phyloP scores from a whole-genome alignment of 2,797 vertebrate species.

The Ctenopoma kingsleyae region DNA sequence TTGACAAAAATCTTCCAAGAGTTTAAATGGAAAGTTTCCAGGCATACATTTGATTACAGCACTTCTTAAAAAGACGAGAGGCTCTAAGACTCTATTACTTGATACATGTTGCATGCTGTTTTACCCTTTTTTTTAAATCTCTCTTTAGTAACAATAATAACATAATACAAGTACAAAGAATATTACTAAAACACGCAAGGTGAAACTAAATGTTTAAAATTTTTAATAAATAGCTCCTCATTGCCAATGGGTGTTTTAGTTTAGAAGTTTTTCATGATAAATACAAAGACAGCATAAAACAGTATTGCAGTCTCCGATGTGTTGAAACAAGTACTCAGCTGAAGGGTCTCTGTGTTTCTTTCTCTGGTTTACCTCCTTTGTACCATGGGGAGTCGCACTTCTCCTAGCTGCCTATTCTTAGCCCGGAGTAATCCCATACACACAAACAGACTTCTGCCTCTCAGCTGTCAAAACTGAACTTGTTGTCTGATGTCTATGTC shows the following conservation, averaged over 20 bases:
- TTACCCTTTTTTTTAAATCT: neutral
- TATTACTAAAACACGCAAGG: too few species aligned
- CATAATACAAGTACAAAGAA: neutral
- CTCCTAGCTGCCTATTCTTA: too few species aligned
- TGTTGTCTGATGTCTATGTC: neutral
- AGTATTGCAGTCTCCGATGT: too few species aligned
- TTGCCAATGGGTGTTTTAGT: too few species aligned
- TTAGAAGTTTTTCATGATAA: too few species aligned
- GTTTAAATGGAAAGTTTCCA: conserved; percentile 10
- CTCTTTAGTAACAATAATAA: neutral
- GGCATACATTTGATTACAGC: neutral
- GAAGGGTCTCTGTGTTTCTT: conserved; percentile 5
- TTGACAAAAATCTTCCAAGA: neutral
- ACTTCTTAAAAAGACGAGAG: neutral
- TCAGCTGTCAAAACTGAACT: conserved; percentile 19
- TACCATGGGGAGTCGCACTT: conserved; percentile 27
- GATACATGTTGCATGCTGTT: neutral
- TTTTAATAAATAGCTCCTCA: too few species aligned
- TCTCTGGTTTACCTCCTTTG: conserved; percentile 30
- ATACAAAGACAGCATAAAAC: too few species aligned
- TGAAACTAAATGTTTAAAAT: too few species aligned
- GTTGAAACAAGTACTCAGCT: too few species aligned
- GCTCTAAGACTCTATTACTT: neutral
- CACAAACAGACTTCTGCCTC: conserved; percentile 25
- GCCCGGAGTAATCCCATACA: conserved; percentile 57